Conservation (phyloP, 2,797 vertebrate species). For the Sebastes reedi region DNA sequence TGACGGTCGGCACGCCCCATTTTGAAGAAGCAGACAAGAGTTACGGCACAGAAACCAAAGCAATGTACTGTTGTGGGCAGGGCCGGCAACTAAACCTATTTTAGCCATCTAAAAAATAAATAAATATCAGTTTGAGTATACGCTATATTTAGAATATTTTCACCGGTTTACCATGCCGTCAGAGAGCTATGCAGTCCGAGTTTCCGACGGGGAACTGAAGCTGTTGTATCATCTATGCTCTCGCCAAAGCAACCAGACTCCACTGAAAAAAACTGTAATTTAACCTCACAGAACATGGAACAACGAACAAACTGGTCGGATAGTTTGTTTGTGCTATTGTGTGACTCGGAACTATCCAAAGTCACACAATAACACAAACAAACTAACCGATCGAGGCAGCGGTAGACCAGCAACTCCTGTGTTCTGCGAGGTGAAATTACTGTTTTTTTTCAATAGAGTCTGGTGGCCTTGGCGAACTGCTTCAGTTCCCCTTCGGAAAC, state of each 20-base stretch:
- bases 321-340: not conserved
- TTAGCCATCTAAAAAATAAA: not conserved
- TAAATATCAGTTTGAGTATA: not conserved
- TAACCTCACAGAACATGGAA: not conserved
- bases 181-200: too few relatives aligned
- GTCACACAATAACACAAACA: not conserved
- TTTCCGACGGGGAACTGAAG: too few relatives aligned
- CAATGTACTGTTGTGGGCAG: not conserved
- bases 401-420: not conserved
- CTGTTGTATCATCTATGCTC: not conserved
- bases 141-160: not conserved
- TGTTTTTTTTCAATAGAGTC: too few relatives aligned
- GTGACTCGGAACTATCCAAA: not conserved
- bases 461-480: not conserved
- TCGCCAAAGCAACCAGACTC: not conserved
- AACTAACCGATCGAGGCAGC: not conserved
- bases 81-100: too few relatives aligned
- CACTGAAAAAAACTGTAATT: not conserved
- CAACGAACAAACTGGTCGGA: not conserved
- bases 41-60: not conserved
- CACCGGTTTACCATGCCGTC: too few relatives aligned
- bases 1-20: not conserved
- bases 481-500: not conserved
- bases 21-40: not conserved
- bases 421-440: not conserved